phyloP scores from a whole-genome alignment of 2,797 vertebrate species.

The Coccyzus lansbergi region DNA sequence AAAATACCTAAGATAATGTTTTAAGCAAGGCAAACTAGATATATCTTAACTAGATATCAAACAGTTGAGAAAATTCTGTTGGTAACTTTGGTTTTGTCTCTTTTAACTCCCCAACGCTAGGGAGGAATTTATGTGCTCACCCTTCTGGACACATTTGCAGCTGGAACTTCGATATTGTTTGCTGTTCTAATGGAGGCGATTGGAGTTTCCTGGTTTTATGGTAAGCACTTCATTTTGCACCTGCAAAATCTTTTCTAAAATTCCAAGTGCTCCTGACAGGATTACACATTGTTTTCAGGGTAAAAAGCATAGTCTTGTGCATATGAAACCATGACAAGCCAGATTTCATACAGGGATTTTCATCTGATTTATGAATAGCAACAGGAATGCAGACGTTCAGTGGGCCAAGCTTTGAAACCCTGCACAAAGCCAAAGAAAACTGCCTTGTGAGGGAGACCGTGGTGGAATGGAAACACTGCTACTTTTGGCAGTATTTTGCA shows the following conservation, averaged over 20 bases:
- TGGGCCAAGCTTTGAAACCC: neutral
- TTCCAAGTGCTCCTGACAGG: neutral
- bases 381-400: neutral
- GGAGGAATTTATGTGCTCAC: slow-evolving; percentile 97
- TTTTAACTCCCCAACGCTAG: slow-evolving; percentile 62
- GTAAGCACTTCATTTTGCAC: slow-evolving; percentile 73
- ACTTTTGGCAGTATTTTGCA: neutral
- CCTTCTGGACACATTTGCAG: slow-evolving; percentile 93
- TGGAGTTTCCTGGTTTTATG: slow-evolving; percentile 99
- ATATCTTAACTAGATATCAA: neutral
- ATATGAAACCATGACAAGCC: neutral
- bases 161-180: slow-evolving; percentile 96
- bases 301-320: neutral
- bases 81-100: neutral
- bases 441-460: neutral
- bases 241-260: neutral
- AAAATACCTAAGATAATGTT: neutral
- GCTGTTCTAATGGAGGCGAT: slow-evolving; percentile 95
- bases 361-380: neutral
- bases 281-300: neutral
- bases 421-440: slow-evolving; percentile 6
- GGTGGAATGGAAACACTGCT: neutral
- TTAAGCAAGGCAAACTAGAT: neutral
- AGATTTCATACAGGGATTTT: neutral
- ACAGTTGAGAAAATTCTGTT: neutral